Base-by-base conservation (phyloP, 1,140 invertebrate genomes). In the Orius laevigatus region DNA sequence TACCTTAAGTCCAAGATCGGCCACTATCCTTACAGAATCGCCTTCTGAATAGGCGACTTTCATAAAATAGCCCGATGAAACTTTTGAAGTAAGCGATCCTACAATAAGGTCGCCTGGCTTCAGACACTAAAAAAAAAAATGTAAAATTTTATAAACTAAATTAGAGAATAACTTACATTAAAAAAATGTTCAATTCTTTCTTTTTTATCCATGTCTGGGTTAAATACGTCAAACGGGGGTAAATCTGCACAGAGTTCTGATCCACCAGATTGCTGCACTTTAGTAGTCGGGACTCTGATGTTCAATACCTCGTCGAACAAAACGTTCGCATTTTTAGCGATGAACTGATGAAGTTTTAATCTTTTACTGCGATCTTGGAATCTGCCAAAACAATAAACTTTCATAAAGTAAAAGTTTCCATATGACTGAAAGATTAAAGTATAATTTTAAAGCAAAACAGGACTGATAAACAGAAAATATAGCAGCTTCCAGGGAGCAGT, bases 201-300 rank as follows among this genome's bases (percentile, higher is more conserved):
- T 12, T 71, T 69, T 54, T 79, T 78, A 58, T 86, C 80, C 53
- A 84, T 74, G 16, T 65, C 66, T 5, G 41, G 41, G 55, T 76
- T 70, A 62, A 85, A 92, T 38, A 75, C 76, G 66, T 93, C 88
- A 63, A 84, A 75, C 1, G 87, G 84, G 51, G 87, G 85, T 71
- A 88, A 77, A 44, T 84, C 71, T 38, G 82, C 82, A 74, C 75
- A 86, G 62, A 75, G 72, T 6, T 52, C 45, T 79, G 65, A 32
- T 72, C 52, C 46, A 10, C 35, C 18, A 9, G 34, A 16, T 32
- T 38, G 33, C 25, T 41, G 34, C 12, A 32, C 47, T 10, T 44
- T 38, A 3, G 25, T 18, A 5, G 42, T 14, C n/a, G 49, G 31
- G 33, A 33, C 69, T 56, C 20, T 35, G 6, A 49, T 50, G 31